phyloP scores from a whole-genome alignment of 2,113 vertebrate species.

The Podarcis muralis region DNA sequence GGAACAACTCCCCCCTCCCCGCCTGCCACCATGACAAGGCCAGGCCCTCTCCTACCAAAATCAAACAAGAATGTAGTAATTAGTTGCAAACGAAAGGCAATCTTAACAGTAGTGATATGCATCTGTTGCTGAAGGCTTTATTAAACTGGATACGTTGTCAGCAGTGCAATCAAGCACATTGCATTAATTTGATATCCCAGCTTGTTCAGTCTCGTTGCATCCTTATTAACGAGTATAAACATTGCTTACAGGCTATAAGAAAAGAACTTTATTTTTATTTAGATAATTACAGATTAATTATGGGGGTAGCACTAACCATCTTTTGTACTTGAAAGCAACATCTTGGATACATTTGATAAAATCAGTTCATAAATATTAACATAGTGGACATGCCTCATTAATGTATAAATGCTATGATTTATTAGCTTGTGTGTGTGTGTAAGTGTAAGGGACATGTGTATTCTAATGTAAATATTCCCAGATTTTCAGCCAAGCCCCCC shows the following conservation, averaged over 20 bases:
- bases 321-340: conserved; percentile 59
- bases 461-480: conserved; percentile 46
- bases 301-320: conserved; percentile 57
- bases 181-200: conserved; percentile 27
- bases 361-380: conserved; percentile 78
- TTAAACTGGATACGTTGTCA: not conserved
- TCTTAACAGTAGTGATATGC: not conserved
- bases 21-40: not conserved
- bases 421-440: conserved; percentile 72
- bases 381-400: conserved; percentile 72
- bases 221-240: conserved; percentile 32
- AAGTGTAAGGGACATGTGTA: conserved; percentile 75
- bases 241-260: conserved; percentile 5
- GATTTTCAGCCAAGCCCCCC: not conserved
- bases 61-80: not conserved
- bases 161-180: conserved; percentile 5
- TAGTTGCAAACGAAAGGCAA: not conserved
- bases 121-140: not conserved
- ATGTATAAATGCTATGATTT: conserved; percentile 75
- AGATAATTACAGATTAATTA: conserved; percentile 52
- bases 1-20: not conserved
- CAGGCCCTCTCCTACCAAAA: not conserved
- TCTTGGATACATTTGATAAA: conserved; percentile 68
- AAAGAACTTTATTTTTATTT: conserved; percentile 43
- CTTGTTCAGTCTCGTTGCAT: not conserved